A percentile compares a stretch with the other conserved stretches of the same genome.
These are phyloP conservation scores for Heliconius hermathena DNA, from an alignment of 1,140 invertebrate genomes.

Conservation along the genomic window DNA sequence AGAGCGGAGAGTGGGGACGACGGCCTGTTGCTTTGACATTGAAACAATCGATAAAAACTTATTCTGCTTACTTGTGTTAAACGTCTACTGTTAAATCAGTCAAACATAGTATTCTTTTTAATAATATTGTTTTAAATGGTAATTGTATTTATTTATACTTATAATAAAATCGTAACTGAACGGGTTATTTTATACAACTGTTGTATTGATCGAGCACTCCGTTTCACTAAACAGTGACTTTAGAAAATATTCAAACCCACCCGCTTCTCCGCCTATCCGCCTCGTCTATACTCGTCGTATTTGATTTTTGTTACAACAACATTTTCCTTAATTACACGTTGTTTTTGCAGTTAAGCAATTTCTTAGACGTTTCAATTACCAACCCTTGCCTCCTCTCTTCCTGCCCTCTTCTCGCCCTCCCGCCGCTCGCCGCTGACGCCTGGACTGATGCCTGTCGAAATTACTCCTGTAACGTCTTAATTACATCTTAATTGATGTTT, in stretches of 20 bases:
- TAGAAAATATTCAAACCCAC: no score
- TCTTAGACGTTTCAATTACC: conserved; percentile 27
- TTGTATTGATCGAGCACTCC: no score
- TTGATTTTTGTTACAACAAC: conserved; percentile 10
- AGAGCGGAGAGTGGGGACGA: neutral
- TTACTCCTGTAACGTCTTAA: conserved; percentile 28
- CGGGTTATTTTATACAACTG: no score
- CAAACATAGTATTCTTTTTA: no score
- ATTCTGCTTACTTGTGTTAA: neutral
- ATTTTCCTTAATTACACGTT: neutral
- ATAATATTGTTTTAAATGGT: no score
- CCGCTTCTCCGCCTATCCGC: neutral
- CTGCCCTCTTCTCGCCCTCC: neutral
- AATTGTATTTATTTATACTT: no score
- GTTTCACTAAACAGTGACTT: no score
- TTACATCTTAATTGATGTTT: conserved; percentile 20
- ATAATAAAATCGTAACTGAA: no score
- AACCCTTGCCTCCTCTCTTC: neutral
- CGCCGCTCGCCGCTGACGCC: neutral
- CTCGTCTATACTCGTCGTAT: neutral
- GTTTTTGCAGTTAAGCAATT: conserved; percentile 7
- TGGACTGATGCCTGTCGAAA: conserved; percentile 11
- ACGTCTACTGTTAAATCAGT: no score
- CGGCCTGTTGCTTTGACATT: conserved; percentile 12
- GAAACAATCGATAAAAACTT: neutral